Percentiles rank a stretch among this genome's conserved stretches.
These are phyloP conservation scores for Petrophora chlorosata DNA, from an alignment of 2,888 invertebrate species.

Conservation along the genomic window DNA sequence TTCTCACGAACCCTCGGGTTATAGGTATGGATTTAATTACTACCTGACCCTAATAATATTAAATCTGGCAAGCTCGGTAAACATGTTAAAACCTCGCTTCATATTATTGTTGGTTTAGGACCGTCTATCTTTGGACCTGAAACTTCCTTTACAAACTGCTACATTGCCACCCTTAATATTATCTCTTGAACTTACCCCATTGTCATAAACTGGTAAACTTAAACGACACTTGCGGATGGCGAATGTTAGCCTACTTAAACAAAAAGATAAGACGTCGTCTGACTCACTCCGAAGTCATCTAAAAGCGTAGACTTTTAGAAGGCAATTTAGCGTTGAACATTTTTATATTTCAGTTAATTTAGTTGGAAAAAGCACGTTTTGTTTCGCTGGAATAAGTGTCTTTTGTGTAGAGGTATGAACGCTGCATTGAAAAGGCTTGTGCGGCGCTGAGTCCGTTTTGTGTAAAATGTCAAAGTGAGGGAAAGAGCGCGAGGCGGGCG, in stretches of 20 bases:
- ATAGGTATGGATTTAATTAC: slow-evolving; percentile 28
- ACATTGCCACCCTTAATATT: slow-evolving; percentile 24
- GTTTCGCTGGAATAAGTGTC: slow-evolving; percentile 34
- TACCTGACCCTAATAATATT: slow-evolving; percentile 28
- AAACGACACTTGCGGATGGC: slow-evolving; percentile 21
- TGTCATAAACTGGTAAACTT: slow-evolving; percentile 28
- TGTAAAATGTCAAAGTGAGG: slow-evolving; percentile 76
- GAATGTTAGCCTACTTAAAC: slow-evolving; percentile 7
- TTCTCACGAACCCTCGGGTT: slow-evolving; percentile 15
- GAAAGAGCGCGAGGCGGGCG: slow-evolving; percentile 56
- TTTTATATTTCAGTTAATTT: slow-evolving; percentile 1
- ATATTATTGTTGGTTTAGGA: slow-evolving; percentile 37
- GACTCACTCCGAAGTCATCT: background rate
- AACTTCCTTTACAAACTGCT: slow-evolving; percentile 25
- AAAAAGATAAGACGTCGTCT: slow-evolving; percentile 6
- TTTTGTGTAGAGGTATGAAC: slow-evolving; percentile 32
- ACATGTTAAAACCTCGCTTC: slow-evolving; percentile 29
- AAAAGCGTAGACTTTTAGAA: background rate
- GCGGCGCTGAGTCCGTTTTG: slow-evolving; percentile 64
- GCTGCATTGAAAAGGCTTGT: slow-evolving; percentile 61
- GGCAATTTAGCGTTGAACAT: background rate
- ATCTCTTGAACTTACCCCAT: slow-evolving; percentile 26
- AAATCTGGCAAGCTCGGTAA: slow-evolving; percentile 27
- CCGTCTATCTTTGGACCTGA: slow-evolving; percentile 28
- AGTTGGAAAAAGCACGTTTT: slow-evolving; percentile 9